Evolutionary conservation across 2,888 invertebrate species (phyloP), one percentile per base, ranked within the genome.

Genomic region (Nycteola revayana): DNA sequence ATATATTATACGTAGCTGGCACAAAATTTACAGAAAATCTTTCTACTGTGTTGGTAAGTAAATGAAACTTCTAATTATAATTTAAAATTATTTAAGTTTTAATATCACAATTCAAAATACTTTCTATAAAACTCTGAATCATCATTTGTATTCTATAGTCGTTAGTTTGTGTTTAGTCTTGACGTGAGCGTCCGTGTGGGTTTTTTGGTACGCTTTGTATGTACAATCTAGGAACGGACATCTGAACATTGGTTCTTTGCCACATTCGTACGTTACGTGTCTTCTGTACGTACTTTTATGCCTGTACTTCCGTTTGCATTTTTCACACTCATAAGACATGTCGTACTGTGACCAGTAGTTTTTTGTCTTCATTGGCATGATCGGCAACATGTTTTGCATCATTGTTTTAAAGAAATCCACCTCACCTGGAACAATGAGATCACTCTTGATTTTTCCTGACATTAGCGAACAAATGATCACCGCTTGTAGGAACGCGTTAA

Each of bases 251-350:
- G 88, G 88, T 54, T 92, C 92, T 66, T 91, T 87, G 1, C 92
- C 92, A 58, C 93, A 93, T 61, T 93, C 92, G 53, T 91, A 90
- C 24, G 92, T 92, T 31, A 92, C 80, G 66, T 94, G 94, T 60
- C 94, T 90, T 64, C 92, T 90, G 59, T 94, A 90, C 10, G 94
- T 93, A 56, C 92, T 93, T 77, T 93, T 93, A 81, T 93, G 93
- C 50, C 93, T 92, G 76, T 95, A 95, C 58, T 92, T 92, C 70
- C 93, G 91, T 65, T 92, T 91, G 72, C 95, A 94, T 52, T 91
- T 91, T 44, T 90, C 90, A 69, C 94, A 92, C 54, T 91, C 88
- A 42, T 77, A 89, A 33, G 76, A 75, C 67, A 80, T 77, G 47
- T 87, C 85, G 52, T 81, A 87, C 30, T 81, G 83, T 3, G 86